These are phyloP conservation scores for Agelaius phoeniceus DNA, from an alignment of 2,113 vertebrate genomes.

Conservation along the genomic window DNA sequence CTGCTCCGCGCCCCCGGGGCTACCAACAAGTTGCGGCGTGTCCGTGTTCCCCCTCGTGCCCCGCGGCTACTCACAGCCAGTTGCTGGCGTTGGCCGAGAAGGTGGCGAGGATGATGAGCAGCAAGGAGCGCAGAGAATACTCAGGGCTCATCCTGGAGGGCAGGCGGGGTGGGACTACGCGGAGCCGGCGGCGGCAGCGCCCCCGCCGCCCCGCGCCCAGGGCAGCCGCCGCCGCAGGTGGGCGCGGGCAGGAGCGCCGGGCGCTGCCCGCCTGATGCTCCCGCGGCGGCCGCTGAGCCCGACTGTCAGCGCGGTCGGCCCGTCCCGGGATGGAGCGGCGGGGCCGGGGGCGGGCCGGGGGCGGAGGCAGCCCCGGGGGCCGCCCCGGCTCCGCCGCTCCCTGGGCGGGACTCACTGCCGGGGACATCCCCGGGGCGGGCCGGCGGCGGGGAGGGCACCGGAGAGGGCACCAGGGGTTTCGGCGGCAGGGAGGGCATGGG, in stretches of 20 bases:
- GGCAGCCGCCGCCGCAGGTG: slow-evolving; percentile 12
- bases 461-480: neutral
- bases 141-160: slow-evolving; percentile 86
- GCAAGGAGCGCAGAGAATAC: slow-evolving; percentile 88
- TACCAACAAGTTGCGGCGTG: neutral
- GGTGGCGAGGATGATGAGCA: slow-evolving; percentile 93
- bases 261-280: neutral
- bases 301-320: neutral
- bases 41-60: neutral
- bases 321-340: neutral
- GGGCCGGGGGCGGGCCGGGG: neutral
- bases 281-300: neutral
- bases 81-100: slow-evolving; percentile 95
- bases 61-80: slow-evolving; percentile 92
- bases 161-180: neutral
- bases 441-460: neutral
- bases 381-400: neutral
- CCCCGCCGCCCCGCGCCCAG: slow-evolving; percentile 5
- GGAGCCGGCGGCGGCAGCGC: slow-evolving; percentile 19
- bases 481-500: accelerated
- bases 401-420: neutral
- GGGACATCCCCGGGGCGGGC: neutral
- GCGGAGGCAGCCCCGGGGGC: neutral
- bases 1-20: neutral
- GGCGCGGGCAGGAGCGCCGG: neutral